Evolutionary conservation across 2,888 invertebrate species (phyloP).

Genomic region (Operophtera brumata): DNA sequence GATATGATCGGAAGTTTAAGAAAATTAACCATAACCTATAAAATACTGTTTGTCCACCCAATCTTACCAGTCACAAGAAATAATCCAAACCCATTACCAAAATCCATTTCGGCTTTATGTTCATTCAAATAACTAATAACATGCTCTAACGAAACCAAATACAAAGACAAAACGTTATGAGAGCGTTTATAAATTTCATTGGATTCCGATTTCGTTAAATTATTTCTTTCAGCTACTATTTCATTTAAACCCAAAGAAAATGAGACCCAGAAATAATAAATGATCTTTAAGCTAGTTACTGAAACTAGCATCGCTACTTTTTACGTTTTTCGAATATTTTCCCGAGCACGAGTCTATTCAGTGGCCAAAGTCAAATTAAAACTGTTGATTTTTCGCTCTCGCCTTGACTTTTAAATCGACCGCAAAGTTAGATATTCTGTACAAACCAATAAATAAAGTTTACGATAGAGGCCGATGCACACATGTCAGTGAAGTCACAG

Average conservation of each 20-base stretch:
- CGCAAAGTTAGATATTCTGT: conserved; percentile 11
- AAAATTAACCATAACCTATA: no score
- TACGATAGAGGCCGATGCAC: no score
- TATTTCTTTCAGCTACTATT: not conserved
- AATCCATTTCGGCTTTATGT: conserved; percentile 45
- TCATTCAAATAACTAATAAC: conserved; percentile 39
- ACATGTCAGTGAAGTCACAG: no score
- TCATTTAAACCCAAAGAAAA: not conserved
- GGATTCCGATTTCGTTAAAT: conserved; percentile 9
- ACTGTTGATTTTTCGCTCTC: conserved; percentile 38
- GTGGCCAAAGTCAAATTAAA: conserved; percentile 33
- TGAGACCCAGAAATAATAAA: not conserved
- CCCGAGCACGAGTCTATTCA: conserved; percentile 25
- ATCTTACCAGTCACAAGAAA: conserved; percentile 55
- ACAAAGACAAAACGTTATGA: conserved; percentile 41
- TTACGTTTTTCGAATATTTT: not conserved
- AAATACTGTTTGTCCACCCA: no score
- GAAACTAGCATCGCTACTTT: conserved; percentile 3
- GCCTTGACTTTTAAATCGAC: conserved; percentile 36
- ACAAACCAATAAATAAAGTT: no score
- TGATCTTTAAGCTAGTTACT: no score
- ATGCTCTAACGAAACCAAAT: conserved; percentile 41
- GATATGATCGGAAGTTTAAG: no score
- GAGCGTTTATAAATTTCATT: conserved; percentile 12
- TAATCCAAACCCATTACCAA: conserved; percentile 52